Percentiles rank a stretch among this genome's conserved stretches.
Conservation (phyloP, 92 coral and sea anemone species). For the Palythoa grandiflora region DNA sequence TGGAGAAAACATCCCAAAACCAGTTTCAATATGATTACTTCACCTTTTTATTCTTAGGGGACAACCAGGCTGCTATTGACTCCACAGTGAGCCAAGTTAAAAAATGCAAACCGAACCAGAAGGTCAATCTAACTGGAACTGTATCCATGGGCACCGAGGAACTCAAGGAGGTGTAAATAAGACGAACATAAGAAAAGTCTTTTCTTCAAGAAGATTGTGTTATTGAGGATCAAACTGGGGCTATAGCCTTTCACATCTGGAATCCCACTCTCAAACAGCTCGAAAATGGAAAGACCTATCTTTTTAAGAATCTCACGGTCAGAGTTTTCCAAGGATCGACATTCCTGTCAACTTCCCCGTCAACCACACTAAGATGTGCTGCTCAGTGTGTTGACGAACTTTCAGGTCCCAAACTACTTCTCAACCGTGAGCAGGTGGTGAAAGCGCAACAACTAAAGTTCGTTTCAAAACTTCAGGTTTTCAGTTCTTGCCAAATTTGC, state of each 20-base stretch:
- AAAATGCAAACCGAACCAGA: slow-evolving; percentile 67
- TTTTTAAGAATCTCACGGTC: slow-evolving; percentile 66
- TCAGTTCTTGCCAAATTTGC: slow-evolving; percentile 36
- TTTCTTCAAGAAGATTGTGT: slow-evolving; percentile 78
- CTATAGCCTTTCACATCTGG: slow-evolving; percentile 69
- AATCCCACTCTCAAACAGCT: slow-evolving; percentile 50
- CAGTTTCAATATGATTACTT: slow-evolving; percentile 28
- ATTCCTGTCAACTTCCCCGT: slow-evolving; percentile 61
- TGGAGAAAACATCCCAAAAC: slow-evolving; percentile 30
- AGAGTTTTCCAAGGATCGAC: slow-evolving; percentile 62
- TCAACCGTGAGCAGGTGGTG: slow-evolving; percentile 30
- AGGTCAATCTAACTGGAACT: slow-evolving; percentile 65
- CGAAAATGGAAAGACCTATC: slow-evolving; percentile 58
- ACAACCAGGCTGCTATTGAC: slow-evolving; percentile 28
- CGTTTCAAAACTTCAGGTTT: slow-evolving; percentile 32
- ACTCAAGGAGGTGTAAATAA: slow-evolving; percentile 60
- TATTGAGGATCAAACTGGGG: slow-evolving; percentile 68
- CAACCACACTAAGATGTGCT: slow-evolving; percentile 51
- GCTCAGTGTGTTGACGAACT: slow-evolving; percentile 9
- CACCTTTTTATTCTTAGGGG: slow-evolving; percentile 26
- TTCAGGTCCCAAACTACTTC: slow-evolving; percentile 22
- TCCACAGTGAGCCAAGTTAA: slow-evolving; percentile 36
- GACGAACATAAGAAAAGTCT: slow-evolving; percentile 48
- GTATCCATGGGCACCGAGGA: slow-evolving; percentile 60
- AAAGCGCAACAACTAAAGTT: slow-evolving; percentile 30